Evolutionary conservation across 2,113 vertebrate genomes (phyloP).

Genomic region (Bos indicus): DNA sequence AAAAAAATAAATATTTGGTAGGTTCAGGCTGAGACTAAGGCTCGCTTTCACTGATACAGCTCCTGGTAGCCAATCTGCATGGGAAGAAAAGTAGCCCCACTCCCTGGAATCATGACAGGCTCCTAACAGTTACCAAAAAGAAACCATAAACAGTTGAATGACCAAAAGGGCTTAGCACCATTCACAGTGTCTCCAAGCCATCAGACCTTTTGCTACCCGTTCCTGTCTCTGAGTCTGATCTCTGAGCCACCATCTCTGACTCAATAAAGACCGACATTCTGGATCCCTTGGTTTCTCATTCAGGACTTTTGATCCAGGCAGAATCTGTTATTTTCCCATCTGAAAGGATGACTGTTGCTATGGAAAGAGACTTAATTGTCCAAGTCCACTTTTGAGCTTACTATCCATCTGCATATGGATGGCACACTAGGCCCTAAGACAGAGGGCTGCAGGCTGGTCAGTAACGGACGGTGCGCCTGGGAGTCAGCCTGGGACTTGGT

Average conservation of each 20-base stretch:
- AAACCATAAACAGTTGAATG: fast-evolving
- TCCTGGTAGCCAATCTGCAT: fast-evolving
- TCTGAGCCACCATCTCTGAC: fast-evolving
- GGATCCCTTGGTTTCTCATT: not conserved
- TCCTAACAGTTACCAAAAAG: not conserved
- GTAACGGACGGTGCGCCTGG: fast-evolving
- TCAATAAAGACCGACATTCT: fast-evolving
- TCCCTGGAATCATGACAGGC: fast-evolving
- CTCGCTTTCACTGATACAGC: fast-evolving
- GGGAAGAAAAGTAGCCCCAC: fast-evolving
- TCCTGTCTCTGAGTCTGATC: not conserved
- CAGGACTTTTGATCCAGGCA: not conserved
- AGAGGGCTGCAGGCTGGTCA: fast-evolving
- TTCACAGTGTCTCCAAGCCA: fast-evolving
- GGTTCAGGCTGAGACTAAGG: not conserved
- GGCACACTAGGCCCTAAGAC: fast-evolving
- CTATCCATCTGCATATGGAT: fast-evolving
- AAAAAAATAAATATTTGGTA: not conserved
- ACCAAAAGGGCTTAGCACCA: fast-evolving
- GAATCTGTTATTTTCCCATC: too few species aligned
- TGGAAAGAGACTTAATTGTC: not conserved
- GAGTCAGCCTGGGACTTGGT: too few species aligned
- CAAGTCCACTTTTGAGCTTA: not conserved
- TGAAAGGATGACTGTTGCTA: not conserved
- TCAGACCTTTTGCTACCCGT: fast-evolving